A percentile compares a stretch with the other conserved stretches of the same genome.
These are phyloP conservation scores for Mohoua ochrocephala DNA, from an alignment of 2,113 vertebrate species.

Conservation along the genomic window DNA sequence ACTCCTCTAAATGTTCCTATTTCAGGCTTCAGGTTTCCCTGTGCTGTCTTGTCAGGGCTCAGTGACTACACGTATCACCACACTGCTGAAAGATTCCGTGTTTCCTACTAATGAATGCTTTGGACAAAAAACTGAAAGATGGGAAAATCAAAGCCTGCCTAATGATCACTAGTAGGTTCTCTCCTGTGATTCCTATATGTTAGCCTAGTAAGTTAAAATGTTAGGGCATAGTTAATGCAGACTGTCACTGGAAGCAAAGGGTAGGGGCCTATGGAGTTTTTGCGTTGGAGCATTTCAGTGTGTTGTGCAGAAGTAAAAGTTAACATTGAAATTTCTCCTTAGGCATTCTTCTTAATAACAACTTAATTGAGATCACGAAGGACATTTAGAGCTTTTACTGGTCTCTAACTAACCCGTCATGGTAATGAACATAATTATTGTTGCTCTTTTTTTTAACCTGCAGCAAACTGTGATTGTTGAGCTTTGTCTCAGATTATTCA, in stretches of 20 bases:
- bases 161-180: background rate
- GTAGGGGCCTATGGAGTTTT: background rate
- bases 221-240: background rate
- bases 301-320: background rate
- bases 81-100: background rate
- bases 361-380: background rate
- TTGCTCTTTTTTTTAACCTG: background rate
- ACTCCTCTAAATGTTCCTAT: background rate
- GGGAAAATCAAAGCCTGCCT: background rate
- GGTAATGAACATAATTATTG: background rate
- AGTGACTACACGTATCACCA: background rate
- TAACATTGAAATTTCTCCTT: background rate
- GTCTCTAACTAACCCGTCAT: background rate
- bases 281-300: background rate
- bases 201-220: background rate
- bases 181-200: background rate
- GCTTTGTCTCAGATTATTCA: background rate
- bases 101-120: background rate
- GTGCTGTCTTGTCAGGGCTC: background rate
- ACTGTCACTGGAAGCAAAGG: background rate
- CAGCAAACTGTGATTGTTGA: background rate
- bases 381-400: background rate
- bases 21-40: background rate
- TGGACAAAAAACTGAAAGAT: background rate
- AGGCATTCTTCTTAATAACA: background rate